phyloP scores from a whole-genome alignment of 2,113 vertebrate genomes.

The Engystomops pustulosus region DNA sequence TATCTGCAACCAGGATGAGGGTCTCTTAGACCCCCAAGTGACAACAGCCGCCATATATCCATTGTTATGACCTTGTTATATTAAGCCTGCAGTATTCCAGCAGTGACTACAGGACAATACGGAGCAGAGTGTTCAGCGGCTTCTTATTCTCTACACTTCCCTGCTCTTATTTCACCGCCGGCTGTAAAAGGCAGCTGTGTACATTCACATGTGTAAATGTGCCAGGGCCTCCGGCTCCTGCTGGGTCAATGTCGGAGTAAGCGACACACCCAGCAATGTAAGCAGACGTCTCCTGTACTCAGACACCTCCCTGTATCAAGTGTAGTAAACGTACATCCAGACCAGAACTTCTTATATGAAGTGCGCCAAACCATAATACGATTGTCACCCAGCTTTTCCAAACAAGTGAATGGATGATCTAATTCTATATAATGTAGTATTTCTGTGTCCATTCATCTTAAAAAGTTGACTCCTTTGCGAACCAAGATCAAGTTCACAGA shows the following conservation, averaged over 20 bases:
- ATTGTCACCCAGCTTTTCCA: too few relatives aligned
- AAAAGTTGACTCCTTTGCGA: too few relatives aligned
- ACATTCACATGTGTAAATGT: background rate
- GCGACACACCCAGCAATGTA: constrained; percentile 70
- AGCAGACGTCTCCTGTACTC: constrained; percentile 67
- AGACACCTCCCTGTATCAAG: background rate
- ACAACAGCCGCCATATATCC: too few relatives aligned
- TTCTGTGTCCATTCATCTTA: too few relatives aligned
- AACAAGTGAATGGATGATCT: too few relatives aligned
- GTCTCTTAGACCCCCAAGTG: background rate
- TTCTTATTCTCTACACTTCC: background rate
- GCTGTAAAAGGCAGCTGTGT: constrained; percentile 3
- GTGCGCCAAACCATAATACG: too few relatives aligned
- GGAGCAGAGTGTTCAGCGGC: background rate
- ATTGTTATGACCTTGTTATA: too few relatives aligned
- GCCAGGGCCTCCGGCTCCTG: constrained; percentile 4
- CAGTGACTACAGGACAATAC: background rate
- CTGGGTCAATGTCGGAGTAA: constrained; percentile 63
- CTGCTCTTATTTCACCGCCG: background rate
- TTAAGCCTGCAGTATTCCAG: background rate
- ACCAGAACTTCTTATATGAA: too few relatives aligned
- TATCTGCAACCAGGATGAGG: background rate
- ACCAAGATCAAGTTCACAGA: too few relatives aligned
- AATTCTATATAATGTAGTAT: too few relatives aligned
- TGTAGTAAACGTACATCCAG: too few relatives aligned